phyloP scores from a whole-genome alignment of 2,888 invertebrate species.

The Atrina japonica region DNA sequence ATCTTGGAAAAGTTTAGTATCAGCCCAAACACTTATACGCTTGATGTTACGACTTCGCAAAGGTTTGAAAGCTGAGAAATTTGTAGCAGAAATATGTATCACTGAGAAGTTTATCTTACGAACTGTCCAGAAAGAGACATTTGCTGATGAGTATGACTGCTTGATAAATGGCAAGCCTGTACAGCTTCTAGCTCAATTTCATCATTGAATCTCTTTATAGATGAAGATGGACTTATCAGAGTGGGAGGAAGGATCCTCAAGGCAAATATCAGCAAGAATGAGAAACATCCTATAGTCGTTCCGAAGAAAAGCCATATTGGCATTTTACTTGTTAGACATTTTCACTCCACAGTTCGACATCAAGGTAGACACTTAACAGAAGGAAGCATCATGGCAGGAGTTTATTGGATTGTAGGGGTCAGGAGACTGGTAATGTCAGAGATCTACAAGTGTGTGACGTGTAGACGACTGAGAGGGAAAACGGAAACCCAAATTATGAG shows the following conservation, averaged over 20 bases:
- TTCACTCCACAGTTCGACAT: constrained; percentile 41
- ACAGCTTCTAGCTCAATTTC: constrained; percentile 32
- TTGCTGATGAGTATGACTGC: constrained; percentile 18
- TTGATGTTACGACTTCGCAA: neutral
- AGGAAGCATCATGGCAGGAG: constrained; percentile 37
- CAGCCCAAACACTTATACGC: constrained; percentile 13
- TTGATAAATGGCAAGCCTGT: constrained; percentile 9
- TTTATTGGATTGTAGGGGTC: constrained; percentile 48
- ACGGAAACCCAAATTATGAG: constrained; percentile 27
- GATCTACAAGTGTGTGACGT: constrained; percentile 36
- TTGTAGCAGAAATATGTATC: neutral
- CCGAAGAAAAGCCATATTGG: constrained; percentile 39
- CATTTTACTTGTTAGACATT: constrained; percentile 39
- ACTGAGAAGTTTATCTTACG: constrained; percentile 32
- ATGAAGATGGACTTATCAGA: constrained; percentile 39
- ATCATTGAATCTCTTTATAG: constrained; percentile 29
- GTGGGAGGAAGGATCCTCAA: constrained; percentile 40
- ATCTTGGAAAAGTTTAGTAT: constrained; percentile 43
- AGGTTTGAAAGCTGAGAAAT: neutral
- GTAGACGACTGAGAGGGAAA: constrained; percentile 32
- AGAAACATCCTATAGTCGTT: constrained; percentile 37
- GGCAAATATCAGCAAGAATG: constrained; percentile 1
- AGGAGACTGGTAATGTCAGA: constrained; percentile 36
- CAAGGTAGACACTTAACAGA: constrained; percentile 50
- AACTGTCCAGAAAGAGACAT: constrained; percentile 35